phyloP scores from a whole-genome alignment of 1,140 invertebrate genomes.

The Zaprionus inermis region DNA sequence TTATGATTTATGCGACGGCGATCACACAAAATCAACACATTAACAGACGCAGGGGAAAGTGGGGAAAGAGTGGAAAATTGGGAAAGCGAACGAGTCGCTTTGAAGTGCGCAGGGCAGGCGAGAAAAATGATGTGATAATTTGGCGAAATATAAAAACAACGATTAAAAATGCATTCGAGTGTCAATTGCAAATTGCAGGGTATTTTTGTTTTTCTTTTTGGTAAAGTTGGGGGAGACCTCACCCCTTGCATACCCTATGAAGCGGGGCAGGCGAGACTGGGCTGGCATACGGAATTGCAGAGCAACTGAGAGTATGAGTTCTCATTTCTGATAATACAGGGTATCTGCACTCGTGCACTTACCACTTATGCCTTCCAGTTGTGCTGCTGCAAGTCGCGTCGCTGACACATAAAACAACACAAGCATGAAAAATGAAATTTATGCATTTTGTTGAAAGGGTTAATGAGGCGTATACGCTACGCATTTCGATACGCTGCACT shows the following conservation, averaged over 20 bases:
- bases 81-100: conserved; percentile 30
- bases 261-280: background rate
- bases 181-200: conserved; percentile 59
- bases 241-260: background rate
- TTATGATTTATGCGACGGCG: conserved; percentile 71
- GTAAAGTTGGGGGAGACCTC: background rate
- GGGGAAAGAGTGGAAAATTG: background rate
- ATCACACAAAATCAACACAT: conserved; percentile 70
- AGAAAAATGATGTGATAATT: conserved; percentile 73
- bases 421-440: conserved; percentile 51
- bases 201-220: conserved; percentile 33
- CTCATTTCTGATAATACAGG: background rate
- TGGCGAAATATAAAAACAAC: conserved; percentile 72
- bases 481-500: conserved; percentile 39
- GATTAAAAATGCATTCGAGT: conserved; percentile 72
- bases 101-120: conserved; percentile 55
- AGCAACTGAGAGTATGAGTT: background rate
- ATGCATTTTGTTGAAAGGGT: conserved; percentile 64
- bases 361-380: background rate
- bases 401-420: conserved; percentile 32
- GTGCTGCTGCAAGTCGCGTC: conserved; percentile 6
- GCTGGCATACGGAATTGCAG: background rate
- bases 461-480: conserved; percentile 53
- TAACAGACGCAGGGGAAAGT: conserved; percentile 15
- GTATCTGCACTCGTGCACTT: background rate